A percentile compares a stretch with the other conserved stretches of the same genome.
Evolutionary conservation across 64 coral and sea anemone species (phyloP).

Genomic region (Dendrophyllia cribrosa): DNA sequence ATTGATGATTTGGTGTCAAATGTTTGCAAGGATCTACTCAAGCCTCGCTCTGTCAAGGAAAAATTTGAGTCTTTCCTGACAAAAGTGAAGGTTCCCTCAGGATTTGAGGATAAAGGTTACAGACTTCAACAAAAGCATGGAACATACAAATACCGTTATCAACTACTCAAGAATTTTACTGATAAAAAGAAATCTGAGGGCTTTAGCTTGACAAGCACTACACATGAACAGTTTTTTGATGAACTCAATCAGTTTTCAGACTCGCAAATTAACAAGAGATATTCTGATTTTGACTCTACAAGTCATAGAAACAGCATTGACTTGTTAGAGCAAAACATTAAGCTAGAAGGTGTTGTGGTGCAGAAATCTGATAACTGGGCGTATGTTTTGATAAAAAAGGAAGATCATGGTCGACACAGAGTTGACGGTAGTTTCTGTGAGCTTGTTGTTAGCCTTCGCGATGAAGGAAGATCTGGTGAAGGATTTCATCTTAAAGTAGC

Average conservation of each 20-base stretch:
- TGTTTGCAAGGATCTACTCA: not conserved
- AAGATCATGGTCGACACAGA: not conserved
- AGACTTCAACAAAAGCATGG: not conserved
- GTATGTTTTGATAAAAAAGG: not conserved
- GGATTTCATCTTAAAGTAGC: conserved; percentile 15
- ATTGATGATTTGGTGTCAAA: not conserved
- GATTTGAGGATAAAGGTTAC: not conserved
- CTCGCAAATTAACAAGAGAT: not conserved
- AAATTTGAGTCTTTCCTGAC: not conserved
- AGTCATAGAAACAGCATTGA: not conserved
- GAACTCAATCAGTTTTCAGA: conserved; percentile 11
- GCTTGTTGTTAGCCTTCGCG: not conserved
- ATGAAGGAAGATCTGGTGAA: not conserved
- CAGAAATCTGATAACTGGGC: not conserved
- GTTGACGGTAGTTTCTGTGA: not conserved
- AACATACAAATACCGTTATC: conserved; percentile 10
- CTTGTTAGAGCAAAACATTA: conserved; percentile 14
- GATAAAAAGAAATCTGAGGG: not conserved
- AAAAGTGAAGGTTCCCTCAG: not conserved
- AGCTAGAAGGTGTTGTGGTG: not conserved
- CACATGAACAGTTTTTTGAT: not conserved
- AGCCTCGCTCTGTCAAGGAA: not conserved
- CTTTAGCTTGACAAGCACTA: not conserved
- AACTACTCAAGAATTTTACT: not conserved
- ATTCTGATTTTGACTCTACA: not conserved